phyloP scores from a whole-genome alignment of 1,140 invertebrate species.

The Diabrotica virgifera region DNA sequence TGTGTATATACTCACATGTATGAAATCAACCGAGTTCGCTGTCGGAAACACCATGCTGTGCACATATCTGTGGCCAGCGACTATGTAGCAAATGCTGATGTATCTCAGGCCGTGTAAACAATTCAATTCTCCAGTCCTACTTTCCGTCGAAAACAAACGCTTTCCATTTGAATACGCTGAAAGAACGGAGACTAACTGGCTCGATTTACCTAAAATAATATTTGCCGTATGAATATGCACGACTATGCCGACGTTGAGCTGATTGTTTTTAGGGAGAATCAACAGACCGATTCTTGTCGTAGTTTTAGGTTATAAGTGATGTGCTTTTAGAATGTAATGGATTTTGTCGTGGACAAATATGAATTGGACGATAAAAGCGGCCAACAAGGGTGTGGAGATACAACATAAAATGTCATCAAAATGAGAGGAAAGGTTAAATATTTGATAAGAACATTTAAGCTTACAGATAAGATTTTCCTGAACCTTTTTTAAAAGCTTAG shows the following conservation, averaged over 20 bases:
- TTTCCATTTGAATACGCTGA: conserved; percentile 25
- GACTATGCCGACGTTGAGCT: neutral
- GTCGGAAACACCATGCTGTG: conserved; percentile 37
- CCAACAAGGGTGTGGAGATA: no score
- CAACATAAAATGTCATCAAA: no score
- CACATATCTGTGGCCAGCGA: conserved; percentile 36
- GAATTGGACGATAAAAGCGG: no score
- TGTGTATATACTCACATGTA: conserved; percentile 31
- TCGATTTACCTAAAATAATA: conserved; percentile 16
- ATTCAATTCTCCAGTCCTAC: conserved; percentile 24
- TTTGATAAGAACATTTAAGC: no score
- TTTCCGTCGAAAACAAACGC: conserved; percentile 25
- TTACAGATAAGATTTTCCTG: no score
- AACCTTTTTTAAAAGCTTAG: no score
- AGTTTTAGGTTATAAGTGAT: no score
- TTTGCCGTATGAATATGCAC: conserved; percentile 13
- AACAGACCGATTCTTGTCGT: no score
- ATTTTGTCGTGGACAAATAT: no score
- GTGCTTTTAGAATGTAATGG: no score
- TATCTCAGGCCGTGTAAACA: conserved; percentile 38
- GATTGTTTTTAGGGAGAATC: no score
- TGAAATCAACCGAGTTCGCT: conserved; percentile 36
- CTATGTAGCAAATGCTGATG: conserved; percentile 37
- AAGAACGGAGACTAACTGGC: neutral
- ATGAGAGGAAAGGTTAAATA: no score